Evolutionary conservation across 2,888 invertebrate genomes (phyloP).

Genomic region (Cremastinae sp.): DNA sequence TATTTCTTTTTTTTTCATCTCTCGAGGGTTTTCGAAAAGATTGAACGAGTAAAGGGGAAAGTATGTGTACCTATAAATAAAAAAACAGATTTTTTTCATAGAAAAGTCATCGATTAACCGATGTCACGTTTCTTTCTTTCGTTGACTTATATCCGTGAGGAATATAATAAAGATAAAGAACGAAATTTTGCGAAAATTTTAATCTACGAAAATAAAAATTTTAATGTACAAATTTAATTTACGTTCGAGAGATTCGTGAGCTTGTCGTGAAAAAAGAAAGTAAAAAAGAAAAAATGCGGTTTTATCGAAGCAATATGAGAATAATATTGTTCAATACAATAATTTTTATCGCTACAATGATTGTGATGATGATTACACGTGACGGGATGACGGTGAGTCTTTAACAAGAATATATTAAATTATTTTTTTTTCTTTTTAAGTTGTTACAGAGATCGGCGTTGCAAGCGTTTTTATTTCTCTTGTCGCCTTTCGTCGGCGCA

Average conservation of each 20-base stretch:
- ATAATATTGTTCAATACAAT: constrained; percentile 67
- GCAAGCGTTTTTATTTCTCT: constrained; percentile 24
- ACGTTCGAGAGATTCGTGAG: constrained; percentile 40
- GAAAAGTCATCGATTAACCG: constrained; percentile 11
- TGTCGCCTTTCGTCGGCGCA: constrained; percentile 22
- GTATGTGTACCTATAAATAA: constrained; percentile 57
- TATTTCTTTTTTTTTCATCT: constrained; percentile 69
- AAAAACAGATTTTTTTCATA: constrained; percentile 62
- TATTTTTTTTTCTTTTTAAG: constrained; percentile 62
- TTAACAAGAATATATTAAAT: constrained; percentile 77
- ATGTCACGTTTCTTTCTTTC: not conserved
- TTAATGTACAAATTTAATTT: not conserved
- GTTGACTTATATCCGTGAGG: not conserved
- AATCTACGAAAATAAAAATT: not conserved
- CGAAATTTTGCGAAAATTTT: not conserved
- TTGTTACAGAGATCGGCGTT: constrained; percentile 44
- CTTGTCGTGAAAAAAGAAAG: constrained; percentile 31
- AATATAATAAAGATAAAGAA: not conserved
- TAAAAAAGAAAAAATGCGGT: constrained; percentile 41
- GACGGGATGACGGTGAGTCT: constrained; percentile 63
- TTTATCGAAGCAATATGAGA: constrained; percentile 64
- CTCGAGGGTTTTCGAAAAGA: constrained; percentile 63
- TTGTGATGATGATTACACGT: constrained; percentile 67
- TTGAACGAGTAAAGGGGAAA: constrained; percentile 63
- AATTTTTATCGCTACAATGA: constrained; percentile 65